Conservation (phyloP, 2,113 vertebrate species). For the Urocitellus parryii region DNA sequence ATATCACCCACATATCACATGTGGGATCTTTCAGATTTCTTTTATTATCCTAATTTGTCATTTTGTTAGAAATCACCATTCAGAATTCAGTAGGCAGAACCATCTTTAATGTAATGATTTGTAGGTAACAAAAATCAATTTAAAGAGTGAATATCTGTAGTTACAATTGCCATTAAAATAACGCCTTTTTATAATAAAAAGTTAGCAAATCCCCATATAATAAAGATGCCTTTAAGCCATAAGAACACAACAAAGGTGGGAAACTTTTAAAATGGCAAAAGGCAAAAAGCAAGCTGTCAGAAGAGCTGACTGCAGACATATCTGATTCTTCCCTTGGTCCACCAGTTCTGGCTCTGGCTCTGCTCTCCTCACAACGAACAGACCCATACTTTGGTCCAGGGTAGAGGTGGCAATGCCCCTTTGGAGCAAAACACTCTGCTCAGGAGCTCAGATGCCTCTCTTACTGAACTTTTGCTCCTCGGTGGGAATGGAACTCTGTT, state of each 20-base stretch:
- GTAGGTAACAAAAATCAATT: background rate
- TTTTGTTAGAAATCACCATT: constrained; percentile 26
- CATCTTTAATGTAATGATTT: background rate
- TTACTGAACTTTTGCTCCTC: background rate
- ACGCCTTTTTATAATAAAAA: background rate
- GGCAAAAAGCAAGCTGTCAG: background rate
- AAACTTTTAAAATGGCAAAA: background rate
- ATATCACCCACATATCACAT: background rate
- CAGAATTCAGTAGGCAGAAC: background rate
- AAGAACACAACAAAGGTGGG: background rate
- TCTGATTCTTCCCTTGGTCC: background rate
- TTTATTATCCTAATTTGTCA: background rate
- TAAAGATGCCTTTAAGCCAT: background rate
- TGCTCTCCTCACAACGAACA: background rate
- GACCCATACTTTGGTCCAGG: background rate
- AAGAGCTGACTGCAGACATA: background rate
- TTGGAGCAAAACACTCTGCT: background rate
- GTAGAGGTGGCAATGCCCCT: background rate
- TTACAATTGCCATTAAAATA: constrained; percentile 1
- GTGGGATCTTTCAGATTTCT: background rate
- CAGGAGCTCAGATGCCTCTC: background rate
- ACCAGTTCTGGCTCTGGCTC: background rate
- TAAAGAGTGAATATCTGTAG: background rate
- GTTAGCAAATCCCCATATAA: background rate
- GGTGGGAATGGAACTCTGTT: background rate